Conservation (phyloP, 92 coral and sea anemone species). For the Phymanthus crucifer region DNA sequence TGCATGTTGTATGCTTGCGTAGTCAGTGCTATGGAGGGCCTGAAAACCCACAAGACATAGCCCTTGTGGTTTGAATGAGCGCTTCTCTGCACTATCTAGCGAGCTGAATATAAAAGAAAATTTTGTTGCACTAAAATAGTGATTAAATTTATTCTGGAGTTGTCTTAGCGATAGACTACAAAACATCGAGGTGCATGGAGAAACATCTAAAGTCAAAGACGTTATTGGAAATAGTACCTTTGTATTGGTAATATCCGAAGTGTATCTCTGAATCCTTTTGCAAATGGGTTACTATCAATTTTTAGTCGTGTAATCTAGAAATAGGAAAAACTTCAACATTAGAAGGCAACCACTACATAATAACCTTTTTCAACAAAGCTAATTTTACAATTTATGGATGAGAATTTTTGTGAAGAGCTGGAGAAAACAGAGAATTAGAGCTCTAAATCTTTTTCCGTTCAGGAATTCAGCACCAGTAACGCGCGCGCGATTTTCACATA, state of each 20-base stretch:
- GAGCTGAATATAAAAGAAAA: too few relatives aligned
- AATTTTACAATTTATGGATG: background rate
- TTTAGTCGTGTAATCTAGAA: conserved; percentile 91
- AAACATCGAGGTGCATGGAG: background rate
- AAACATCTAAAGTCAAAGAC: background rate
- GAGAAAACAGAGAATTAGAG: background rate
- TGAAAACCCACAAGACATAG: too few relatives aligned
- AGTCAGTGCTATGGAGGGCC: too few relatives aligned
- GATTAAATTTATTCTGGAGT: too few relatives aligned
- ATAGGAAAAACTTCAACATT: conserved; percentile 11
- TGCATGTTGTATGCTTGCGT: too few relatives aligned
- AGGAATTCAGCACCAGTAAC: background rate
- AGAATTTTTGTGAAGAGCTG: background rate
- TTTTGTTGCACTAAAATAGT: too few relatives aligned
- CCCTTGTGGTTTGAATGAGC: too few relatives aligned
- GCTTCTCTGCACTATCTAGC: too few relatives aligned
- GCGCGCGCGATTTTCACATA: background rate
- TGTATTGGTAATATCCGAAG: conserved; percentile 80
- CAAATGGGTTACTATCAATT: conserved; percentile 98
- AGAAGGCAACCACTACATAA: background rate
- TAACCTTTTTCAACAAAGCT: background rate
- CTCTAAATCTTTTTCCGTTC: background rate
- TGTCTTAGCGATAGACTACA: background rate
- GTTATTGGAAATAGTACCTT: conserved; percentile 41
- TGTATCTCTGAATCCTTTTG: conserved; percentile 96